phyloP scores from a whole-genome alignment of 2,797 vertebrate species.

The Liasis olivaceus region DNA sequence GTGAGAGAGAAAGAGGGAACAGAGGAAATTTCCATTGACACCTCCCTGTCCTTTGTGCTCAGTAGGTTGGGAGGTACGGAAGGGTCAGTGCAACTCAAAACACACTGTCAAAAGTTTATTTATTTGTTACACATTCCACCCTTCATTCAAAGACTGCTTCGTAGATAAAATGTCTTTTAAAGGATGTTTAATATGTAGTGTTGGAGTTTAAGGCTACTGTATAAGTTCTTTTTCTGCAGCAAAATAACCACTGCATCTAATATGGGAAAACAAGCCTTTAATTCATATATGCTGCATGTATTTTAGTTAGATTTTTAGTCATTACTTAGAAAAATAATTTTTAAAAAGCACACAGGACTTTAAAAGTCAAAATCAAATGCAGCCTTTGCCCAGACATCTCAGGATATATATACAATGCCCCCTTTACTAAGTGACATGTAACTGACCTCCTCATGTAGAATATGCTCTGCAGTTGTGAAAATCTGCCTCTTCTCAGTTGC shows the following conservation, averaged over 20 bases:
- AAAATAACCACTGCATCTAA: neutral
- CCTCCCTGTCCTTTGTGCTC: neutral
- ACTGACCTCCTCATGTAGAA: neutral
- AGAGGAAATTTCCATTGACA: neutral
- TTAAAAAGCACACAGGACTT: neutral
- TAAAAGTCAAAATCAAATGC: neutral
- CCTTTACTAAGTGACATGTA: neutral
- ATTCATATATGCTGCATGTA: neutral
- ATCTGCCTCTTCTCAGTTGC: neutral
- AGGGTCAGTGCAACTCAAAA: neutral
- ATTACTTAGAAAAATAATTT: neutral
- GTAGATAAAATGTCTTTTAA: neutral
- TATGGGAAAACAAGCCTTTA: neutral
- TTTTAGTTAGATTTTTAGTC: neutral
- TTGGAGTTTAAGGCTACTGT: neutral
- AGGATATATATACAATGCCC: neutral
- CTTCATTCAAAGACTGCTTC: neutral
- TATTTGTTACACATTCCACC: neutral
- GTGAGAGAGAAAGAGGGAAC: neutral
- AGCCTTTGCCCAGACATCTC: neutral
- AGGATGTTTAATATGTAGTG: neutral
- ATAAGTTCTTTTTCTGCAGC: neutral
- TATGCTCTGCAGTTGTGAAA: neutral
- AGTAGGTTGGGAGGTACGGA: neutral
- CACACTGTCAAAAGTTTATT: neutral